Percentiles rank a stretch among this genome's conserved stretches.
Evolutionary conservation across 2,797 vertebrate species (phyloP).

Genomic region (Xenentodon cancila): DNA sequence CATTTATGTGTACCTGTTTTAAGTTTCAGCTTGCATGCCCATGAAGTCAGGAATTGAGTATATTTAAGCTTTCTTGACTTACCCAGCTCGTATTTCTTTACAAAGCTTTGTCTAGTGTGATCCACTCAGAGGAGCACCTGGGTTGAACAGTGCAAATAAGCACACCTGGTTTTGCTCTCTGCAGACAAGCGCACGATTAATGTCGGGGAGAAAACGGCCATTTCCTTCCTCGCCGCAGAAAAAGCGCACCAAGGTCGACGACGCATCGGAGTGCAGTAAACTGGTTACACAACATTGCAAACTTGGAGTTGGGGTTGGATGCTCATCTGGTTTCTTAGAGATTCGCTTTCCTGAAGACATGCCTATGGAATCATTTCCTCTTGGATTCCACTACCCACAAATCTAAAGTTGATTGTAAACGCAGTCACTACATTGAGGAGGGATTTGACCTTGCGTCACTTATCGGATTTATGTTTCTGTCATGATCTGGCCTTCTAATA

Average conservation of each 20-base stretch:
- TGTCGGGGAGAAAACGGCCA: slow-evolving; percentile 56
- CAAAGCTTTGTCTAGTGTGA: slow-evolving; percentile 52
- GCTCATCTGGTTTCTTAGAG: slow-evolving; percentile 36
- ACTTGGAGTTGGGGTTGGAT: slow-evolving; percentile 30
- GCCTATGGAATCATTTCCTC: neutral
- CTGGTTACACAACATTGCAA: slow-evolving; percentile 44
- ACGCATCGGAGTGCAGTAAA: slow-evolving; percentile 63
- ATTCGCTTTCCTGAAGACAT: neutral
- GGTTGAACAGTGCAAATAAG: slow-evolving; percentile 39
- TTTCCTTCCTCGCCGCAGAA: slow-evolving; percentile 62
- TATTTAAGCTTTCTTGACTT: slow-evolving; percentile 47
- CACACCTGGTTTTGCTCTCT: slow-evolving; percentile 67
- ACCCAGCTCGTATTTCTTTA: slow-evolving; percentile 56
- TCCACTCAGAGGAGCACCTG: slow-evolving; percentile 61
- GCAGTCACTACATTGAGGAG: slow-evolving; percentile 11
- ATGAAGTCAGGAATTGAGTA: slow-evolving; percentile 18
- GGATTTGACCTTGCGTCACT: slow-evolving; percentile 9
- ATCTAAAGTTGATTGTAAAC: slow-evolving; percentile 6
- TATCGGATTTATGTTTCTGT: slow-evolving; percentile 33
- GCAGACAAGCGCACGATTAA: slow-evolving; percentile 49
- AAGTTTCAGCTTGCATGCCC: slow-evolving; percentile 22
- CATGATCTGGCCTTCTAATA: slow-evolving; percentile 35
- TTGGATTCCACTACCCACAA: neutral
- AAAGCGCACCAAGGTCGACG: slow-evolving; percentile 49
- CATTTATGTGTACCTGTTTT: slow-evolving; percentile 35